Conservation (phyloP, 2,888 invertebrate genomes). For the Lordiphosa andalusiaca region DNA sequence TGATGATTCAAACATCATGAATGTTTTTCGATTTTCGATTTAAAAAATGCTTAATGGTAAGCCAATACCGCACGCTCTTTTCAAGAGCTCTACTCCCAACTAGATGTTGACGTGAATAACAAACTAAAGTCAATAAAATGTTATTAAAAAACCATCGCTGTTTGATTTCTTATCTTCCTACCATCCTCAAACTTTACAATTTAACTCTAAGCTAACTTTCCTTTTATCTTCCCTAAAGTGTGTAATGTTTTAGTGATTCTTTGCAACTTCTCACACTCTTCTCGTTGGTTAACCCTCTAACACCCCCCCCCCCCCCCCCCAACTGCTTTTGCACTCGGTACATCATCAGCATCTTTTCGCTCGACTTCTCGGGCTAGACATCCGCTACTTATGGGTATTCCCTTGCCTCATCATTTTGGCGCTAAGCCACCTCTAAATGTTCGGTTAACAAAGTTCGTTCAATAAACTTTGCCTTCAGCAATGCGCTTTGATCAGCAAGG, state of each 20-base stretch:
- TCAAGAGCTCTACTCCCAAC: too few relatives aligned
- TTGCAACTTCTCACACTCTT: conserved; percentile 16
- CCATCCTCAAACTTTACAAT: conserved; percentile 8
- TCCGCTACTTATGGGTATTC: not conserved
- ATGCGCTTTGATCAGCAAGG: conserved; percentile 39
- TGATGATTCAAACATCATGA: too few relatives aligned
- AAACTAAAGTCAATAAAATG: too few relatives aligned
- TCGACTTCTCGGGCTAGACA: conserved; percentile 4
- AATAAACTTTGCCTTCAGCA: conserved; percentile 33
- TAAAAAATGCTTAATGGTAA: too few relatives aligned
- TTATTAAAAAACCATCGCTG: too few relatives aligned
- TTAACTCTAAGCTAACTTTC: conserved; percentile 30
- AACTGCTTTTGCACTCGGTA: not conserved
- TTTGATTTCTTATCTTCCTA: conserved; percentile 15
- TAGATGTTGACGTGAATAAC: too few relatives aligned
- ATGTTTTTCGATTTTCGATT: too few relatives aligned
- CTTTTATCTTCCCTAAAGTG: conserved; percentile 26
- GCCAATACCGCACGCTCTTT: too few relatives aligned
- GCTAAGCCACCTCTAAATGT: conserved; percentile 33
- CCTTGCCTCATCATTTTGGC: conserved; percentile 2
- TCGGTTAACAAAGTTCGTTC: conserved; percentile 31
- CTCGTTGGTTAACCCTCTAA: conserved; percentile 1
- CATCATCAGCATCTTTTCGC: not conserved
- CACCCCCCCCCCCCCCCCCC: too few relatives aligned
- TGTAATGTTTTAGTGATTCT: conserved; percentile 28